These are phyloP conservation scores for Marmota monax DNA, from an alignment of 2,113 vertebrate genomes.

Conservation along the genomic window DNA sequence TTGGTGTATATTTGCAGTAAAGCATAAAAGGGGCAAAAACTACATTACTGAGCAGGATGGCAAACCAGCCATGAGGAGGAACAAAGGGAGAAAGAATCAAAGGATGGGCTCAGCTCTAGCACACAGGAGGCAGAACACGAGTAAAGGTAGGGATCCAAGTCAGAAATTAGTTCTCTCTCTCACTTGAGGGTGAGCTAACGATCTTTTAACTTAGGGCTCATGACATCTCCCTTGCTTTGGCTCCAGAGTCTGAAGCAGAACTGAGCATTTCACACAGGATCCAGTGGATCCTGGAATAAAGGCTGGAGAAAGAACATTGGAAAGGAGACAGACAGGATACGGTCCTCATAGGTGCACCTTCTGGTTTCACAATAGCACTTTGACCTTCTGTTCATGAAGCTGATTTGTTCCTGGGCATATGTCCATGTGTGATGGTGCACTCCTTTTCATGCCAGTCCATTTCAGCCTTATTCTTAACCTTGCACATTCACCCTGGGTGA, in stretches of 20 bases:
- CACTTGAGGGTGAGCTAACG: not conserved
- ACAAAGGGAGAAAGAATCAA: not conserved
- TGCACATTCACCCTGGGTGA: not conserved
- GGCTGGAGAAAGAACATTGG: not conserved
- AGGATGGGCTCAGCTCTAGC: not conserved
- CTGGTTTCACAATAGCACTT: not conserved
- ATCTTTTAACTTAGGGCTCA: not conserved
- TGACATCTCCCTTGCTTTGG: not conserved
- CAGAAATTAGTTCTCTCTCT: not conserved
- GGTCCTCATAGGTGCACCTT: not conserved
- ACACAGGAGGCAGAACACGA: not conserved
- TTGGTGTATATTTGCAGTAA: not conserved
- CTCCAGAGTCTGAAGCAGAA: not conserved
- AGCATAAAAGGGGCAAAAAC: not conserved
- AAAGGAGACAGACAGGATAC: not conserved
- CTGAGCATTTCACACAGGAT: not conserved
- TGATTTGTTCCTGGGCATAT: not conserved
- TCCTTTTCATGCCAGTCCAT: not conserved
- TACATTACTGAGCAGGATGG: not conserved
- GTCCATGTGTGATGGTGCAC: fast-evolving
- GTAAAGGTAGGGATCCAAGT: not conserved
- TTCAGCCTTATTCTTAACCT: not conserved
- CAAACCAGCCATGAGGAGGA: not conserved
- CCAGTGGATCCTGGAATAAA: not conserved
- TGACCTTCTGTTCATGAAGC: not conserved